These are phyloP conservation scores for Halictus quadricinctus DNA, from an alignment of 2,888 invertebrate species.

Conservation along the genomic window DNA sequence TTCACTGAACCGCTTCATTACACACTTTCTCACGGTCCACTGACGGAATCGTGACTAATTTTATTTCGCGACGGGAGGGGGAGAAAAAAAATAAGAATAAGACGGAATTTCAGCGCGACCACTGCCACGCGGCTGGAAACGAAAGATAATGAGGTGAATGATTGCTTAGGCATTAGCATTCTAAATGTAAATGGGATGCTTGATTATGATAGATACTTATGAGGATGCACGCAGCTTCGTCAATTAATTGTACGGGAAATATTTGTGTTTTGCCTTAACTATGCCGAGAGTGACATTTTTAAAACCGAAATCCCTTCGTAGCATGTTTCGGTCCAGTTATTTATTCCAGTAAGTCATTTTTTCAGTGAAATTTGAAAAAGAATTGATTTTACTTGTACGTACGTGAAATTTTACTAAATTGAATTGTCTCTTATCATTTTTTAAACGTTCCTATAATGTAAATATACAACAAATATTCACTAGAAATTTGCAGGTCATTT, in stretches of 20 bases:
- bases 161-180: not conserved
- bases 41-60: conserved; percentile 16
- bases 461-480: no score
- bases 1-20: conserved; percentile 35
- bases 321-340: not conserved
- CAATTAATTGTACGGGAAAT: not conserved
- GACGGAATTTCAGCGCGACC: not conserved
- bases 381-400: not conserved
- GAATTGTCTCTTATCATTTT: no score
- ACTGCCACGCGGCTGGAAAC: not conserved
- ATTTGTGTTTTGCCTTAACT: not conserved
- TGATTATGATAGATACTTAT: not conserved
- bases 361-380: not conserved
- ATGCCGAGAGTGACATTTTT: not conserved
- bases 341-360: no score
- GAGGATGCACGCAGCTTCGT: not conserved
- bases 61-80: not conserved
- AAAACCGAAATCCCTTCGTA: not conserved
- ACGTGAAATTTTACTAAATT: no score
- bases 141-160: not conserved
- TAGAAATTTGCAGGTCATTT: no score
- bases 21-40: conserved; percentile 22
- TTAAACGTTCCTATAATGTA: no score
- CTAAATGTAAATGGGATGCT: not conserved
- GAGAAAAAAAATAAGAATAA: no score